Conservation (phyloP, 2,797 vertebrate genomes). For the Adrianichthys oophorus region DNA sequence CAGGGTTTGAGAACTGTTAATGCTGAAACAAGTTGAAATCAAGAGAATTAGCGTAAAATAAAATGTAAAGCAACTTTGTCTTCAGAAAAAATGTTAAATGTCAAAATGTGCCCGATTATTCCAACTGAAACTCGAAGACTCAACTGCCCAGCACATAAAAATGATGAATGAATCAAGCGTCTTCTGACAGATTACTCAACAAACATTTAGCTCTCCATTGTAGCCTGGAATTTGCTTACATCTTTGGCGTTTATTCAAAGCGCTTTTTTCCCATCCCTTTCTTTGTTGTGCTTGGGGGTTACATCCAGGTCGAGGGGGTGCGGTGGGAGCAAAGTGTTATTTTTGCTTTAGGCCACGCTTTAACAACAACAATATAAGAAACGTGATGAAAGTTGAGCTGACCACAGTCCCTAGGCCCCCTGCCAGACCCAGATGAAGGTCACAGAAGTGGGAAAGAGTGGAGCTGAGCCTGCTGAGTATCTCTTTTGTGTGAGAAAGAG, state of each 20-base stretch:
- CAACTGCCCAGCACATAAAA: neutral
- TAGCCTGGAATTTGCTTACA: conserved; percentile 33
- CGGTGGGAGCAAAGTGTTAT: conserved; percentile 73
- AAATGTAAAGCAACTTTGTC: neutral
- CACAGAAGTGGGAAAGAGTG: conserved; percentile 35
- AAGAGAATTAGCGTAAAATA: neutral
- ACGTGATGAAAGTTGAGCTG: conserved; percentile 71
- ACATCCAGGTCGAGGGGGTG: conserved; percentile 69
- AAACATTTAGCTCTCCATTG: neutral
- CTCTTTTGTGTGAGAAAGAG: conserved; percentile 25
- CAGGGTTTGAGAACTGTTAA: neutral
- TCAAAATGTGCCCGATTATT: no score
- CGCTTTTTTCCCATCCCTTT: conserved; percentile 24
- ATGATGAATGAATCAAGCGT: neutral
- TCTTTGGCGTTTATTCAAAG: conserved; percentile 52
- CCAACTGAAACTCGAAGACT: no score
- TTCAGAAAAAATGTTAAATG: neutral
- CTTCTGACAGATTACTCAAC: no score
- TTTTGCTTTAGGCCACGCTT: conserved; percentile 76
- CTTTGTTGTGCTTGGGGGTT: conserved; percentile 53
- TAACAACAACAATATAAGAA: conserved; percentile 75
- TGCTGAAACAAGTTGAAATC: neutral
- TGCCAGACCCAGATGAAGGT: conserved; percentile 66
- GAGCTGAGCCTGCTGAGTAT: conserved; percentile 32
- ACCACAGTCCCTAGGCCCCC: conserved; percentile 65